Evolutionary conservation across 2,797 vertebrate species (phyloP).

Genomic region (Scomberomorus guttatus): DNA sequence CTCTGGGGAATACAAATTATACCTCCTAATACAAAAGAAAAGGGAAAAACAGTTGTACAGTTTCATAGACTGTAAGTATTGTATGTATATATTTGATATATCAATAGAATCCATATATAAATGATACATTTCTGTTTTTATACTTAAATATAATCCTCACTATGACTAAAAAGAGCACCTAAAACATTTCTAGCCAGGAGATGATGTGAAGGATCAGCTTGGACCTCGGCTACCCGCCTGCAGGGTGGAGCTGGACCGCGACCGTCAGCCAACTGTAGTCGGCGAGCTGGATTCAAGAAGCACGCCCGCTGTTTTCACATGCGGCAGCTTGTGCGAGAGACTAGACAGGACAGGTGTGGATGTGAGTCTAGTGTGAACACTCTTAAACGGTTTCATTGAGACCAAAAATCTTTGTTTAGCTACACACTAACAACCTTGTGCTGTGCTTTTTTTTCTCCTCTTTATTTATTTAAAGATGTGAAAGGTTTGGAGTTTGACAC

Average conservation of each 20-base stretch:
- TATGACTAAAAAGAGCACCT: conserved; percentile 77
- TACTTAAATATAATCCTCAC: conserved; percentile 81
- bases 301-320: conserved; percentile 1
- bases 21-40: conserved; percentile 55
- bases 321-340: conserved; percentile 27
- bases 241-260: background rate
- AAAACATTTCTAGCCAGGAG: conserved; percentile 69
- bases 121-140: conserved; percentile 80
- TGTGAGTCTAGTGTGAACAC: conserved; percentile 39
- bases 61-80: conserved; percentile 58
- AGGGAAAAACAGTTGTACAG: conserved; percentile 40
- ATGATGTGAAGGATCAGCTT: conserved; percentile 63
- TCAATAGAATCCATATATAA: conserved; percentile 84
- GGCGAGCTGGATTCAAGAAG: conserved; percentile 31
- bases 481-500: conserved; percentile 55
- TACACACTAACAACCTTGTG: conserved; percentile 46
- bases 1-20: conserved; percentile 44
- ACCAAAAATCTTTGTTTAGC: conserved; percentile 59
- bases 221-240: conserved; percentile 42
- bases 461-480: conserved; percentile 10
- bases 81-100: conserved; percentile 77
- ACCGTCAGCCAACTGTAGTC: background rate
- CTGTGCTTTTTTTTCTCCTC: conserved; percentile 49
- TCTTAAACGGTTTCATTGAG: conserved; percentile 64
- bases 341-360: conserved; percentile 17